Evolutionary conservation across 2,113 vertebrate species (phyloP).

Genomic region (Sinocyclocheilus anshuiensis): DNA sequence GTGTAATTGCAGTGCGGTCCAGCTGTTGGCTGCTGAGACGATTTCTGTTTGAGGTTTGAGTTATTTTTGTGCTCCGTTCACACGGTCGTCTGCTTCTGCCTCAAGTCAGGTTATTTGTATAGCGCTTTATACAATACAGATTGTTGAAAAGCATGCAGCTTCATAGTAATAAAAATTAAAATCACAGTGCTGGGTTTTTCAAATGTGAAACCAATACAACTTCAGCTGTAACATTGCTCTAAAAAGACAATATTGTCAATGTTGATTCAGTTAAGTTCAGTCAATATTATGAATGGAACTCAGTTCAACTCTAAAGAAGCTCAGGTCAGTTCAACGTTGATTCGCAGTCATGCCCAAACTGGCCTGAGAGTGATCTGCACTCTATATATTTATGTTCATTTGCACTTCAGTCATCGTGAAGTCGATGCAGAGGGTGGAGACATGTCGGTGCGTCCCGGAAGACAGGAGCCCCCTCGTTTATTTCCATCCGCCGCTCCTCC

Average conservation of each 20-base stretch:
- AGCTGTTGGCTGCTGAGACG: slow-evolving; percentile 27
- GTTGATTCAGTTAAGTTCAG: background rate
- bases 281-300: background rate
- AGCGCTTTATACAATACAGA: background rate
- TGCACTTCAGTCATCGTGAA: slow-evolving; percentile 39
- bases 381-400: slow-evolving; percentile 37
- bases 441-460: slow-evolving; percentile 25
- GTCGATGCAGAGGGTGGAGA: slow-evolving; percentile 46
- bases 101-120: background rate
- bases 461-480: slow-evolving; percentile 41
- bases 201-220: background rate
- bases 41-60: slow-evolving; percentile 12
- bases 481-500: slow-evolving; percentile 18
- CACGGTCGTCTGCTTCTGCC: background rate
- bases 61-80: background rate
- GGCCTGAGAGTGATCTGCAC: background rate
- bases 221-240: background rate
- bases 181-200: background rate
- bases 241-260: background rate
- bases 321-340: too few species aligned
- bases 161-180: background rate
- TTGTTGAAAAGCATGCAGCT: background rate
- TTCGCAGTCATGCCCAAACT: background rate
- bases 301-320: background rate
- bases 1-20: slow-evolving; percentile 46